phyloP scores from a whole-genome alignment of 2,797 vertebrate species.

The Alca torda region DNA sequence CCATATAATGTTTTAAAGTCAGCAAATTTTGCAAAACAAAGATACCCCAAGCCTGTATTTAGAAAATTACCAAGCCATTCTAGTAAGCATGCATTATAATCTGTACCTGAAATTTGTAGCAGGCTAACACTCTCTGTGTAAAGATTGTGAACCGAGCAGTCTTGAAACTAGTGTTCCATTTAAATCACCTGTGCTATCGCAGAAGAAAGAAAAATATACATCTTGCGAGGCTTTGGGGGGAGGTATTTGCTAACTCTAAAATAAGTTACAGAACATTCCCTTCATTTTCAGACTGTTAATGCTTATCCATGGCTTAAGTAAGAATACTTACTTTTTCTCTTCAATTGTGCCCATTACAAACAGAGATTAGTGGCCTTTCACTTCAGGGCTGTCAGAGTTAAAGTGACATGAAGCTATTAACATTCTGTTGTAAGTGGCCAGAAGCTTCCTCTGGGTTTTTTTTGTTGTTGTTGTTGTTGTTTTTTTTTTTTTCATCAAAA shows the following conservation, averaged over 20 bases:
- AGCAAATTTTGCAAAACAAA: neutral
- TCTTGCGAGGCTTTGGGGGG: neutral
- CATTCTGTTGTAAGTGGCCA: conserved; percentile 85
- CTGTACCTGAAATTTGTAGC: neutral
- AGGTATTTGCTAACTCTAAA: conserved; percentile 58
- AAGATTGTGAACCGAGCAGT: neutral
- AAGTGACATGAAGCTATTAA: conserved; percentile 86
- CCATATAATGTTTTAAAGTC: neutral
- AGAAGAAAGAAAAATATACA: neutral
- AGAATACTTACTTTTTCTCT: conserved; percentile 78
- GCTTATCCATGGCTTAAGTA: conserved; percentile 79
- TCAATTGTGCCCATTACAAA: conserved; percentile 82
- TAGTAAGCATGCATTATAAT: neutral
- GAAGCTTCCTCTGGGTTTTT: conserved; percentile 60
- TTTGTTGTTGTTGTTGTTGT: no score
- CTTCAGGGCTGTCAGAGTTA: conserved; percentile 82
- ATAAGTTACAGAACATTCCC: conserved; percentile 68
- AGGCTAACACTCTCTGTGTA: neutral
- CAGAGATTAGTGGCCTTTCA: conserved; percentile 84
- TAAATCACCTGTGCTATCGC: conserved; percentile 40
- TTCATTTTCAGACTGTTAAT: conserved; percentile 78
- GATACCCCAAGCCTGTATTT: accelerated
- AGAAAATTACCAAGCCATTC: neutral
- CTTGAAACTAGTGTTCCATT: conserved; percentile 25
- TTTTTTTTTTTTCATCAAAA: conserved; percentile 68